These are phyloP conservation scores for Dolichallabes microphthalmus DNA, from an alignment of 2,113 vertebrate species.

Conservation along the genomic window DNA sequence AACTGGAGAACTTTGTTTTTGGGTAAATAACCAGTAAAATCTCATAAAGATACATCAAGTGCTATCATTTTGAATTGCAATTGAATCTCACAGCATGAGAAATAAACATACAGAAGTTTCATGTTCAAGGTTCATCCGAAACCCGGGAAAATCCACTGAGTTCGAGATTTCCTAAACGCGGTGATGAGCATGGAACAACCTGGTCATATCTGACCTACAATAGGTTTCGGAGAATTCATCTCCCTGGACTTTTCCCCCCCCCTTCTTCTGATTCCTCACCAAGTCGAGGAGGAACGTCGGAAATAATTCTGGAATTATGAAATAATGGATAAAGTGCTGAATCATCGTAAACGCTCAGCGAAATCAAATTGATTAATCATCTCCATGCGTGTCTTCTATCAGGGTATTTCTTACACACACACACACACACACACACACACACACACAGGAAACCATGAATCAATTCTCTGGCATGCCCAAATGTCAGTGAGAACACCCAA, in stretches of 20 bases:
- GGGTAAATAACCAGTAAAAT: too few species aligned
- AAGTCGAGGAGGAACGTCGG: neutral
- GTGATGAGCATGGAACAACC: neutral
- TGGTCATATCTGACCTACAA: neutral
- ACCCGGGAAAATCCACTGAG: neutral
- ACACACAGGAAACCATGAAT: slow-evolving; percentile 36
- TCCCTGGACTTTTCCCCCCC: neutral
- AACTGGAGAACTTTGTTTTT: too few species aligned
- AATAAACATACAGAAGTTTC: neutral
- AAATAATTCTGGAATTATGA: neutral
- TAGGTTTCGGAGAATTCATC: neutral
- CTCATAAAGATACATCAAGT: too few species aligned
- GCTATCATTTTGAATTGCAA: neutral
- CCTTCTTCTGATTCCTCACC: neutral
- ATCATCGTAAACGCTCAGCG: too few species aligned
- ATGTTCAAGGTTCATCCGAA: neutral
- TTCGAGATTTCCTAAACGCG: neutral
- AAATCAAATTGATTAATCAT: neutral
- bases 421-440: too few species aligned
- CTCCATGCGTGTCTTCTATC: neutral
- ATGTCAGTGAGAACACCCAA: neutral
- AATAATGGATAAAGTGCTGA: neutral
- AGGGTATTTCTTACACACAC: neutral
- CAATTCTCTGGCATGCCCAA: slow-evolving; percentile 16
- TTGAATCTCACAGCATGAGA: neutral